Percentiles rank a stretch among this genome's conserved stretches.
Conservation (phyloP, 2,888 invertebrate genomes). For the Sphinx pinastri region DNA sequence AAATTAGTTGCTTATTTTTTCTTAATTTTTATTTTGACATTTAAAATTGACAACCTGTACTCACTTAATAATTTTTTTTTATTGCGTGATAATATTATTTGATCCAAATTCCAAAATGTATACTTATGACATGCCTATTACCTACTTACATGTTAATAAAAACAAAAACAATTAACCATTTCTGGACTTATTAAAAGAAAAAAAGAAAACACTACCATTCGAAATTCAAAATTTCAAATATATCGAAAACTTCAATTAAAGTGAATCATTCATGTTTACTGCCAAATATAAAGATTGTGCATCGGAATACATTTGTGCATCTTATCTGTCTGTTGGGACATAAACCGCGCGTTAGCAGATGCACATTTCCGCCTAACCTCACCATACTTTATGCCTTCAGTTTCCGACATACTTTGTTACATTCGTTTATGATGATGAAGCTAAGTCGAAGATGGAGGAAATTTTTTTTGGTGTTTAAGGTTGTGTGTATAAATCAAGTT, state of each 20-base stretch:
- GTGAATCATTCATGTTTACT: slow-evolving; percentile 36
- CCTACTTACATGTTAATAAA: too few relatives aligned
- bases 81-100: too few relatives aligned
- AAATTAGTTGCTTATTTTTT: slow-evolving; percentile 5
- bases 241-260: neutral
- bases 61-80: too few relatives aligned
- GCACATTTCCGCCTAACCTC: slow-evolving; percentile 66
- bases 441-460: slow-evolving; percentile 19
- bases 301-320: slow-evolving; percentile 64
- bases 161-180: neutral
- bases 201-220: neutral
- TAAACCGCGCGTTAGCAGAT: slow-evolving; percentile 75
- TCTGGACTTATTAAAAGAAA: neutral
- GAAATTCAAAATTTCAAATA: neutral
- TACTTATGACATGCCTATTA: too few relatives aligned
- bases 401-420: slow-evolving; percentile 57
- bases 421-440: slow-evolving; percentile 42
- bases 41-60: too few relatives aligned
- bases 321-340: slow-evolving; percentile 64
- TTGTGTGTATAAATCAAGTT: neutral
- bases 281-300: slow-evolving; percentile 53
- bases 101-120: too few relatives aligned
- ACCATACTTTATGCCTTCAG: slow-evolving; percentile 63
- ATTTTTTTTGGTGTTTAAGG: neutral
- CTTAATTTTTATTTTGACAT: neutral